Conservation (phyloP, 2,888 invertebrate genomes). For the Drosophila borborema region DNA sequence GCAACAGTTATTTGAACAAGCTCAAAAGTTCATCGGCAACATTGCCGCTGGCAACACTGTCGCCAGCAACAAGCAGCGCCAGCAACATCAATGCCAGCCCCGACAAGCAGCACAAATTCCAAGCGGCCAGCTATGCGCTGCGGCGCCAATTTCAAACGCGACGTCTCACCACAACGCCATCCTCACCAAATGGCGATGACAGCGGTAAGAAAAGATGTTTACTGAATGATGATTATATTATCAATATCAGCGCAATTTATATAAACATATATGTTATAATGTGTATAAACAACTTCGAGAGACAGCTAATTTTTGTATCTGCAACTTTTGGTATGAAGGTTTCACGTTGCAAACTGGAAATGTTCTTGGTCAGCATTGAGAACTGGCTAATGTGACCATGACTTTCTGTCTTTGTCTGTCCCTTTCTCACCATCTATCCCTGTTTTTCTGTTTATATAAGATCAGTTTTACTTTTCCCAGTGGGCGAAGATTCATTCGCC, state of each 20-base stretch:
- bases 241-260: not conserved
- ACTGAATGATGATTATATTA: not conserved
- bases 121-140: conserved; percentile 64
- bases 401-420: not conserved
- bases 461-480: no score
- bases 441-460: no score
- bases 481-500: no score
- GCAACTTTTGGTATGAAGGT: not conserved
- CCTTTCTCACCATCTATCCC: no score
- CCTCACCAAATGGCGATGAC: conserved; percentile 62
- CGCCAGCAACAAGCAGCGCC: conserved; percentile 55
- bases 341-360: not conserved
- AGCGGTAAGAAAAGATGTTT: conserved; percentile 55
- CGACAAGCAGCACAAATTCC: conserved; percentile 62
- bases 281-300: not conserved
- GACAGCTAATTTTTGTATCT: not conserved
- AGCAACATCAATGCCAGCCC: conserved; percentile 31
- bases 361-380: not conserved
- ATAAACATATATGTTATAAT: not conserved
- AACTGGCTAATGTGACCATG: not conserved
- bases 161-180: conserved; percentile 73
- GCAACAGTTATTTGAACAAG: conserved; percentile 51
- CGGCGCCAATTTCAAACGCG: conserved; percentile 80
- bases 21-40: conserved; percentile 52
- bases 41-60: conserved; percentile 35